These are phyloP conservation scores for Sphaeridia pumilis DNA, from an alignment of 2,888 invertebrate genomes.

Conservation along the genomic window DNA sequence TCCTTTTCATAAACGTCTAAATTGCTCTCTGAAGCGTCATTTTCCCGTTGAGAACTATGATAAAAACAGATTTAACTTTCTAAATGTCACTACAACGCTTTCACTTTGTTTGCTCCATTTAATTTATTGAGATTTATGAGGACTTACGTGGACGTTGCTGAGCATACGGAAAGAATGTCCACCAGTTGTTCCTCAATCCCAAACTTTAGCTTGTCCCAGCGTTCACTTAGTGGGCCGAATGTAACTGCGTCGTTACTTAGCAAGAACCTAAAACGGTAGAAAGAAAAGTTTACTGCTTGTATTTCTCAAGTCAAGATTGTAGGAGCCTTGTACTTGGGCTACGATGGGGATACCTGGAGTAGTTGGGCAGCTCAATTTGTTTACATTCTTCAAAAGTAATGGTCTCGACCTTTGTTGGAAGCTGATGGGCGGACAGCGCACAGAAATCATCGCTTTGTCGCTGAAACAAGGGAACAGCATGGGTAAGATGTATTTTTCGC, in stretches of 20 bases:
- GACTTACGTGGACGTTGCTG: no score
- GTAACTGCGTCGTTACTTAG: background rate
- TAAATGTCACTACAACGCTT: no score
- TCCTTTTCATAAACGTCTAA: background rate
- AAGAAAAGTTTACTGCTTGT: no score
- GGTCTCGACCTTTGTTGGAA: slow-evolving; percentile 18
- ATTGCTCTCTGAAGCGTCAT: background rate
- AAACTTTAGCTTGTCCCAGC: slow-evolving; percentile 5
- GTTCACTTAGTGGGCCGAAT: slow-evolving; percentile 9
- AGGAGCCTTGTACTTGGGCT: no score
- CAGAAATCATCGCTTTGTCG: slow-evolving; percentile 19
- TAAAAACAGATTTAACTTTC: background rate
- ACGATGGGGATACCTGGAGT: no score
- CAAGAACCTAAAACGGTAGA: no score
- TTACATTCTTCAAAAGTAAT: slow-evolving; percentile 21
- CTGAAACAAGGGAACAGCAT: slow-evolving; percentile 1
- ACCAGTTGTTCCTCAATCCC: slow-evolving; percentile 1
- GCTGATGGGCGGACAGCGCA: slow-evolving; percentile 18
- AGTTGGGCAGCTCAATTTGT: slow-evolving; percentile 24
- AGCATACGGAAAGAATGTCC: no score
- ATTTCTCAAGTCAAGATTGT: no score
- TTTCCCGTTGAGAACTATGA: background rate
- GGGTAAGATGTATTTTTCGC: no score
- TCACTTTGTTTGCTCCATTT: background rate
- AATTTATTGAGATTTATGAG: no score